Percentiles rank a stretch among this genome's conserved stretches.
Evolutionary conservation across 1,140 invertebrate species (phyloP).

Genomic region (Ylistrum balloti): DNA sequence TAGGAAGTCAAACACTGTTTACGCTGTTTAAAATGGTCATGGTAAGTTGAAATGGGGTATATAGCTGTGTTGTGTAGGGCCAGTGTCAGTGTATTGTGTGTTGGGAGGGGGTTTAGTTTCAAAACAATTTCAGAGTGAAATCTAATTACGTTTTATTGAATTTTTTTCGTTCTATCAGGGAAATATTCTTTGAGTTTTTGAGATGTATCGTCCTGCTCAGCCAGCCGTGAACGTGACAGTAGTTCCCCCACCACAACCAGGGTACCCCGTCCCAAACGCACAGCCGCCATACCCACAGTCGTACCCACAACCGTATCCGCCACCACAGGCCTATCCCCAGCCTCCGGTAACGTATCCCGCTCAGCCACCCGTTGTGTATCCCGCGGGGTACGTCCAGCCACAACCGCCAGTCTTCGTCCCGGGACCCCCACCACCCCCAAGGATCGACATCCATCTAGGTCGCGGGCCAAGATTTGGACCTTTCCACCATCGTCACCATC

Average conservation of each 20-base stretch:
- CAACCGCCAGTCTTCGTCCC: background rate
- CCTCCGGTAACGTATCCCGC: background rate
- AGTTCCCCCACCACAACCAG: background rate
- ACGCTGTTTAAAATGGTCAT: too few species aligned
- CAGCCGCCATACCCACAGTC: background rate
- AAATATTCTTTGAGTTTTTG: too few species aligned
- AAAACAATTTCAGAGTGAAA: too few species aligned
- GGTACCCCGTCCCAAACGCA: background rate
- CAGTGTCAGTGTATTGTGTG: too few species aligned
- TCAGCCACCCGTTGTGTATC: background rate
- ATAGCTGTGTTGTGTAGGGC: too few species aligned
- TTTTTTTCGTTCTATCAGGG: too few species aligned
- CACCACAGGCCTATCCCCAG: background rate
- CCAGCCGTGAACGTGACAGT: background rate
- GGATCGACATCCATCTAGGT: background rate
- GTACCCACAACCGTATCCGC: background rate
- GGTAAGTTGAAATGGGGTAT: too few species aligned
- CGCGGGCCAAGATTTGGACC: constrained; percentile 8
- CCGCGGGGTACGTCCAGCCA: background rate
- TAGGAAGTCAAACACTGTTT: too few species aligned
- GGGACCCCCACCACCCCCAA: background rate
- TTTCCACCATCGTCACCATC: background rate
- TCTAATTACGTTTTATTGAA: too few species aligned
- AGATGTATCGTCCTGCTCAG: background rate
- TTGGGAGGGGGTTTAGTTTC: too few species aligned